Percentiles rank a stretch among this genome's conserved stretches.
phyloP scores from a whole-genome alignment of 2,888 invertebrate species.

The Pseudanteris insignis region DNA sequence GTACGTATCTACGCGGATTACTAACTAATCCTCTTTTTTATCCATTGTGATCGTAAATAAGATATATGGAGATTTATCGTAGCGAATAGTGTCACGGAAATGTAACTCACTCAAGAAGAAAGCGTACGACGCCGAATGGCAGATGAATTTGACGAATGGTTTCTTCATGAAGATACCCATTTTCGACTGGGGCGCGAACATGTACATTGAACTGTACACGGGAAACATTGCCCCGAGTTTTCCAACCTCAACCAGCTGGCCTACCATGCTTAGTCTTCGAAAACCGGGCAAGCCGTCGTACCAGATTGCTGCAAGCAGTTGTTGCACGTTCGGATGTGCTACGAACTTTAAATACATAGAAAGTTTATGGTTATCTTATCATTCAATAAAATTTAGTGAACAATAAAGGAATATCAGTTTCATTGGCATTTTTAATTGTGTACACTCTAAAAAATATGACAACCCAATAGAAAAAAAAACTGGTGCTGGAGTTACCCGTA shows the following conservation, averaged over 20 bases:
- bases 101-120: constrained; percentile 87
- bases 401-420: too few species aligned
- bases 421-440: too few species aligned
- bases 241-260: constrained; percentile 86
- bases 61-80: constrained; percentile 30
- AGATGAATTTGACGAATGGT: constrained; percentile 98
- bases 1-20: too few species aligned
- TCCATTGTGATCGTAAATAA: constrained; percentile 28
- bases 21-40: constrained; percentile 7
- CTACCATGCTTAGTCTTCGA: constrained; percentile 87
- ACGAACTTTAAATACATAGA: too few species aligned
- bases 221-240: constrained; percentile 93
- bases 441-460: too few species aligned
- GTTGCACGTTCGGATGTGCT: constrained; percentile 97
- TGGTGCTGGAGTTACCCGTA: too few species aligned
- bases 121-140: constrained; percentile 95
- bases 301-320: constrained; percentile 95
- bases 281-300: constrained; percentile 98
- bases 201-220: constrained; percentile 89
- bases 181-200: constrained; percentile 88
- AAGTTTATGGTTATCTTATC: too few species aligned
- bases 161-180: constrained; percentile 93
- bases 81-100: constrained; percentile 1
- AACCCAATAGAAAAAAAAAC: too few species aligned
- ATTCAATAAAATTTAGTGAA: too few species aligned